phyloP scores from a whole-genome alignment of 2,113 vertebrate species.

The Hyperopisus bebe region DNA sequence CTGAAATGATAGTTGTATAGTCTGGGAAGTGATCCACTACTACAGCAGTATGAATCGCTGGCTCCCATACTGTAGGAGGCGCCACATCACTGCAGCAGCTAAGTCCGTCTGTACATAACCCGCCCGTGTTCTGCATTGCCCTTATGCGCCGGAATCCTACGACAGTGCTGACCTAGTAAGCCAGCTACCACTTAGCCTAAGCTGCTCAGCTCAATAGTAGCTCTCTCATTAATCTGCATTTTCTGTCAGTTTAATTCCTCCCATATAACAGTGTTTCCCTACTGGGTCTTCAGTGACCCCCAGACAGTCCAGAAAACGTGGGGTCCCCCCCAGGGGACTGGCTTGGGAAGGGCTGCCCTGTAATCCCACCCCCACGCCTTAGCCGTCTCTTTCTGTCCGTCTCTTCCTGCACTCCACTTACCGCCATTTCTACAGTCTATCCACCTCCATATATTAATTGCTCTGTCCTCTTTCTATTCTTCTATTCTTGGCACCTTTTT shows the following conservation, averaged over 20 bases:
- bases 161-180: neutral
- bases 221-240: neutral
- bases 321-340: neutral
- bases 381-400: neutral
- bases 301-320: neutral
- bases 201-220: neutral
- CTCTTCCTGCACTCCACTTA: neutral
- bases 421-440: neutral
- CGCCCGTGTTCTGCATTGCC: neutral
- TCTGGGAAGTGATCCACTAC: neutral
- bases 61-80: neutral
- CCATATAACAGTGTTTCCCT: too few relatives aligned
- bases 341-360: neutral
- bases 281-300: neutral
- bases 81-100: neutral
- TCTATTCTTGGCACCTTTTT: neutral
- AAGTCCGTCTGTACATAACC: neutral
- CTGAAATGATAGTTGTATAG: neutral
- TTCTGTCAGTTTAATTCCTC: neutral
- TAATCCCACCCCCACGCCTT: neutral
- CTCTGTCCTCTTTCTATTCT: neutral
- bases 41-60: neutral
- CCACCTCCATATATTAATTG: neutral
- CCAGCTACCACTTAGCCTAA: neutral
- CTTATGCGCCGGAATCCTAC: neutral